Evolutionary conservation across 2,113 vertebrate genomes (phyloP).

Genomic region (Thomomys bottae): DNA sequence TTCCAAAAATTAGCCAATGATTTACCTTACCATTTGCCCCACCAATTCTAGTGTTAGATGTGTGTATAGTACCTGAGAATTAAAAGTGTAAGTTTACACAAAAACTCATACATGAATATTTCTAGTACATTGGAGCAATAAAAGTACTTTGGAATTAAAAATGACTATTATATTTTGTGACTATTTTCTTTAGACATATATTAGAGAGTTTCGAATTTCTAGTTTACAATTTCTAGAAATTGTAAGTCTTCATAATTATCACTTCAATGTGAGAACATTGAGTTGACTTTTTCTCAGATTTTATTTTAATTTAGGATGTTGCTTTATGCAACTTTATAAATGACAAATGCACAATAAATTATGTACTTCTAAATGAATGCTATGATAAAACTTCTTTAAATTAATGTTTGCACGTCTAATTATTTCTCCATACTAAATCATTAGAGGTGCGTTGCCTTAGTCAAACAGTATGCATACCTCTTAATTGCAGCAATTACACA

Average conservation of each 20-base stretch:
- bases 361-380: not conserved
- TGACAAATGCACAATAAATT: not conserved
- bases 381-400: not conserved
- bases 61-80: too few species aligned
- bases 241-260: not conserved
- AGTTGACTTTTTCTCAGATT: not conserved
- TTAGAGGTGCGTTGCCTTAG: not conserved
- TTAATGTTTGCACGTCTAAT: not conserved
- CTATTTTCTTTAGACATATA: not conserved
- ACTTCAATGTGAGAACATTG: not conserved
- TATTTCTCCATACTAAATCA: not conserved
- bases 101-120: too few species aligned
- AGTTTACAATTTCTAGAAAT: constrained; percentile 6
- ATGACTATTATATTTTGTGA: too few species aligned
- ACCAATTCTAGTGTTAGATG: too few species aligned
- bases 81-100: too few species aligned
- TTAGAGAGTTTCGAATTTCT: not conserved
- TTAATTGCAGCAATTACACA: not conserved
- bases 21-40: too few species aligned
- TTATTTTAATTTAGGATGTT: not conserved
- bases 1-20: too few species aligned
- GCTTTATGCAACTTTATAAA: constrained; percentile 21
- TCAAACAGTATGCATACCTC: not conserved
- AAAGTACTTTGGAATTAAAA: too few species aligned
- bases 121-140: too few species aligned